These are phyloP conservation scores for Cherax destructor DNA, from an alignment of 1,140 invertebrate genomes.

Conservation along the genomic window DNA sequence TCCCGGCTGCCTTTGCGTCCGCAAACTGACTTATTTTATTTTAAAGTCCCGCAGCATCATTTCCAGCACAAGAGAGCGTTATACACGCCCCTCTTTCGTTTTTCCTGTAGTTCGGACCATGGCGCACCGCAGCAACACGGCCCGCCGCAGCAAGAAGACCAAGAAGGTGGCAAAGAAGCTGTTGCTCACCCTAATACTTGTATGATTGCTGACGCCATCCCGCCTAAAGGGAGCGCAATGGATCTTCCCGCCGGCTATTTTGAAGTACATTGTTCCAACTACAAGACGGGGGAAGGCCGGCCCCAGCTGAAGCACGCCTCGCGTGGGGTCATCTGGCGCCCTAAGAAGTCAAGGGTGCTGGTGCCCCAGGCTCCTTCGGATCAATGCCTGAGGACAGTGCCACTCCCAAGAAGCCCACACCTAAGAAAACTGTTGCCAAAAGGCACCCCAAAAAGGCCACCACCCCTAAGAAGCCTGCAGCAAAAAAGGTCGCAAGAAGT, in stretches of 20 bases:
- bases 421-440: slow-evolving; percentile 28
- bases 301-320: slow-evolving; percentile 53
- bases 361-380: slow-evolving; percentile 56
- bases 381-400: slow-evolving; percentile 7
- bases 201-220: slow-evolving; percentile 47
- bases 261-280: slow-evolving; percentile 53
- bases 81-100: background rate
- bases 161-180: slow-evolving; percentile 21
- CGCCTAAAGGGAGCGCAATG: slow-evolving; percentile 49
- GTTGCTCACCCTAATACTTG: slow-evolving; percentile 72
- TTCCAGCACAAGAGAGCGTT: background rate
- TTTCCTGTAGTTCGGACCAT: background rate
- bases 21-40: background rate
- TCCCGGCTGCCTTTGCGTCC: slow-evolving; percentile 47
- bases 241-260: slow-evolving; percentile 54
- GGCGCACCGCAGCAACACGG: slow-evolving; percentile 15
- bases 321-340: slow-evolving; percentile 3
- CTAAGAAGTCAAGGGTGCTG: slow-evolving; percentile 57
- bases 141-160: slow-evolving; percentile 31
- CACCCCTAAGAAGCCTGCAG: slow-evolving; percentile 13
- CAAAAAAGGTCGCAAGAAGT: slow-evolving; percentile 4
- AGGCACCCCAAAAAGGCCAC: slow-evolving; percentile 1
- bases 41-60: background rate
- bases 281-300: slow-evolving; percentile 44
- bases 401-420: background rate